Evolutionary conservation across 2,113 vertebrate genomes (phyloP).

Genomic region (Choloepus hoffmanni): DNA sequence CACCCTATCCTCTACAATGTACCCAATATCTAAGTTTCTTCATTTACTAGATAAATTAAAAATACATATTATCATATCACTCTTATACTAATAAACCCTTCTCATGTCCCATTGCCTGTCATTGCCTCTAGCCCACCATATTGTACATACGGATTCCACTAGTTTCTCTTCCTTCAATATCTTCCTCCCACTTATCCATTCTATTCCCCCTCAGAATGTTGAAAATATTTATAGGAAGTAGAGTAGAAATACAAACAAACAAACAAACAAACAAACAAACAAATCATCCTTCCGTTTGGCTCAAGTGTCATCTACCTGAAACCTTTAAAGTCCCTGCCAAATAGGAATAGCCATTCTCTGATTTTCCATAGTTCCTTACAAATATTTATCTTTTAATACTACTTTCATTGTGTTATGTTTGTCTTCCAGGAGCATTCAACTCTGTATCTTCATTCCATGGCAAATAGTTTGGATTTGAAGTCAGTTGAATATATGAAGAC

Average conservation of each 20-base stretch:
- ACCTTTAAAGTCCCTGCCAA: not conserved
- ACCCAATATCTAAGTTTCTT: not conserved
- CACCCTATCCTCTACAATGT: not conserved
- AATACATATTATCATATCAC: not conserved
- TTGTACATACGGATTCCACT: not conserved
- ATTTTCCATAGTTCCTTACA: not conserved
- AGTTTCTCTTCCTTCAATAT: not conserved
- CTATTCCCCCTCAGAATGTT: not conserved
- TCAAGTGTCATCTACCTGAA: not conserved
- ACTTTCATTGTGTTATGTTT: not conserved
- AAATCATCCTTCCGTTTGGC: not conserved
- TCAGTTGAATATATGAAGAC: not conserved
- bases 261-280: constrained; percentile 16
- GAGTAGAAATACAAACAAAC: not conserved
- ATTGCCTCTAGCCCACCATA: not conserved
- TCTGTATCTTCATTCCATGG: not conserved
- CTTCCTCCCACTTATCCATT: not conserved
- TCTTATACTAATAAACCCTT: not conserved
- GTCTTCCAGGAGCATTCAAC: not conserved
- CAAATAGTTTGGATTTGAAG: not conserved
- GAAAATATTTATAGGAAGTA: not conserved
- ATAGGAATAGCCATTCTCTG: not conserved
- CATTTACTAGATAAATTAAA: not conserved
- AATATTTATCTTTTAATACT: not conserved
- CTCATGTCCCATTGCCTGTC: not conserved